Base-by-base conservation (phyloP, 2,113 vertebrate genomes). In the Zootoca vivipara region DNA sequence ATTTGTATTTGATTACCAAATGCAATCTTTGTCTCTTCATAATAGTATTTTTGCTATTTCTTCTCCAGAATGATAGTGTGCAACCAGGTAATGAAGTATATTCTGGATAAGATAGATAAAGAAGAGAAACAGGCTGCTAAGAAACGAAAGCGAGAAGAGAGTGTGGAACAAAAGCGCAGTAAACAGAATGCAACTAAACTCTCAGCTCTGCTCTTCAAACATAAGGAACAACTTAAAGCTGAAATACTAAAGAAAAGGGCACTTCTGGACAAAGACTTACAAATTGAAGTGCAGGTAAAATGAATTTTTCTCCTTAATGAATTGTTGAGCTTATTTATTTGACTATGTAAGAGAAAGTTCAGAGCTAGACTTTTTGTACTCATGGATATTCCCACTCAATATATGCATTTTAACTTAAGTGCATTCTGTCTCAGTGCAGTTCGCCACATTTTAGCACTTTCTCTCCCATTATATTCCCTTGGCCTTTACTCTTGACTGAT, bases 61-160 rank as follows among this genome's bases (percentile, higher is more conserved):
- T 86, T 5, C 90, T 87, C 93, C 94, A 99, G 99, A 95, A 99
- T 99, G 98, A 99, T 99, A 80, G 99, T 99, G 85, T 99, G 99
- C 97, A 99, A 99, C 97, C 99, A 99, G 96, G 98, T 99, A 95
- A 99, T 99, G 98, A 99, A 99, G 96, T 99, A 98, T 90, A 98
- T 99, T 94, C 97, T 99, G 88, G 99, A 99, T 97, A 99, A 99
- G 96, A 99, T 99, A 78, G 99, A 99, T 96, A 99, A 99, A 96
- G 99, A 99, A 78, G 99, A 99, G 95, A 98, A 98, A 91, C 98
- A 99, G 96, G 99, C 98, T 40, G 99, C 98, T 35, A 99, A 99
- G 95, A 99, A 99, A 94, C 95, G 98, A 56, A 99, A 99, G 90
- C 98, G 99, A 10, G 99, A 99, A 92, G 99, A 99, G 96, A 98